A percentile compares a stretch with the other conserved stretches of the same genome.
phyloP scores from a whole-genome alignment of 2,113 vertebrate genomes.

The Crotalus helleri region DNA sequence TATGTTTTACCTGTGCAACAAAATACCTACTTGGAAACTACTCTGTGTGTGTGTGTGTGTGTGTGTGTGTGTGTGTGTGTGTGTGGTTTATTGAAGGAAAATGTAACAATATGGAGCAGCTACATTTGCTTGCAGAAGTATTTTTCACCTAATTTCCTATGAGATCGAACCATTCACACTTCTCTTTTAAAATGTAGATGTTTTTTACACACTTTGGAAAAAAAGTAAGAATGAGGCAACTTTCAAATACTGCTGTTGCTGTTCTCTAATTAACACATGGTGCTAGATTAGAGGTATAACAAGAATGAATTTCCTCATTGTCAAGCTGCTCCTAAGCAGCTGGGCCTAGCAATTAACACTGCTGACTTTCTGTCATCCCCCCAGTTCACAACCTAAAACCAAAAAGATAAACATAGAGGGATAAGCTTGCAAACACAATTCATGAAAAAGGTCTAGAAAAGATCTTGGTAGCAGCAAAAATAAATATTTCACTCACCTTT shows the following conservation, averaged over 20 bases:
- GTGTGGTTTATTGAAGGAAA: constrained; percentile 62
- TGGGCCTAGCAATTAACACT: constrained; percentile 32
- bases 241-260: constrained; percentile 30
- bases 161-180: constrained; percentile 50
- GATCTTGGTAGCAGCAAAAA: constrained; percentile 9
- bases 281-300: constrained; percentile 24
- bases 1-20: background rate
- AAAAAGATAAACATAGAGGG: background rate
- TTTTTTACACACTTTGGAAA: constrained; percentile 54
- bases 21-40: background rate
- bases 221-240: constrained; percentile 61
- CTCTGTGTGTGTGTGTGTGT: too few species aligned
- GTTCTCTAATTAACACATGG: constrained; percentile 6
- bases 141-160: constrained; percentile 10
- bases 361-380: constrained; percentile 13
- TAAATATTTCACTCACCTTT: background rate
- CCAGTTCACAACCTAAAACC: constrained; percentile 16
- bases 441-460: background rate
- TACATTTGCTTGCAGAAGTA: constrained; percentile 64
- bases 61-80: too few species aligned
- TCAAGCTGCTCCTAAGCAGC: constrained; percentile 33
- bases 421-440: background rate
- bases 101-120: constrained; percentile 40
- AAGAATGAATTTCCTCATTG: constrained; percentile 40
- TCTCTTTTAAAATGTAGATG: constrained; percentile 58